These are phyloP conservation scores for Phoeniculus purpureus DNA, from an alignment of 2,797 vertebrate genomes.

Conservation along the genomic window DNA sequence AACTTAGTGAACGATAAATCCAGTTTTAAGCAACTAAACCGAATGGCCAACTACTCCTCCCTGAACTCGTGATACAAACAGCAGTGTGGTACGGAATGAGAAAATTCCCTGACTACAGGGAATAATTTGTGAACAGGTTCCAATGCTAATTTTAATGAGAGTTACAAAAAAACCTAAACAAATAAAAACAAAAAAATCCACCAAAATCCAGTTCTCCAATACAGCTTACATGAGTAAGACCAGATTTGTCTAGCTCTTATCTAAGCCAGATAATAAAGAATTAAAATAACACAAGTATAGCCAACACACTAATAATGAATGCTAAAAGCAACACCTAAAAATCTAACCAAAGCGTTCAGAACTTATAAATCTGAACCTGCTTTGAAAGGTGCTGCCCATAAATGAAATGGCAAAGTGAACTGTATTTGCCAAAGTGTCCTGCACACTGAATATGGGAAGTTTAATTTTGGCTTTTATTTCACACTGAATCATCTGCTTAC, in stretches of 20 bases:
- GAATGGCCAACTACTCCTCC: not conserved
- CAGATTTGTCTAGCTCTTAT: conserved; percentile 3
- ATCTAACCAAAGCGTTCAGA: not conserved
- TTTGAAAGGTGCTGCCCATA: not conserved
- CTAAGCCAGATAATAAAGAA: not conserved
- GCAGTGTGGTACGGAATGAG: not conserved
- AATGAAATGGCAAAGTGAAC: not conserved
- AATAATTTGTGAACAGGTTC: not conserved
- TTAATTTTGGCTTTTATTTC: conserved; percentile 23
- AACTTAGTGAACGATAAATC: not conserved
- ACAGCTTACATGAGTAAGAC: not conserved
- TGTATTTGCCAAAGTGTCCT: not conserved
- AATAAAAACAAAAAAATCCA: not conserved
- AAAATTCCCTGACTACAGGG: not conserved
- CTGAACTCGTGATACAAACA: not conserved
- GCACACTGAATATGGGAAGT: not conserved
- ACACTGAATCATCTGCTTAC: conserved; percentile 21
- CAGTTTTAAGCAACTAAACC: not conserved
- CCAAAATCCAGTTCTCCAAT: not conserved
- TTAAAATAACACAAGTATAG: not conserved
- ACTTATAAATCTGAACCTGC: not conserved
- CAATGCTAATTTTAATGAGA: not conserved
- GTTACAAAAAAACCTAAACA: not conserved
- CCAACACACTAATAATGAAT: not conserved
- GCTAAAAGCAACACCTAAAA: not conserved